Conservation (phyloP, 2,797 vertebrate genomes). For the Sebastiscus albofasciatus region DNA sequence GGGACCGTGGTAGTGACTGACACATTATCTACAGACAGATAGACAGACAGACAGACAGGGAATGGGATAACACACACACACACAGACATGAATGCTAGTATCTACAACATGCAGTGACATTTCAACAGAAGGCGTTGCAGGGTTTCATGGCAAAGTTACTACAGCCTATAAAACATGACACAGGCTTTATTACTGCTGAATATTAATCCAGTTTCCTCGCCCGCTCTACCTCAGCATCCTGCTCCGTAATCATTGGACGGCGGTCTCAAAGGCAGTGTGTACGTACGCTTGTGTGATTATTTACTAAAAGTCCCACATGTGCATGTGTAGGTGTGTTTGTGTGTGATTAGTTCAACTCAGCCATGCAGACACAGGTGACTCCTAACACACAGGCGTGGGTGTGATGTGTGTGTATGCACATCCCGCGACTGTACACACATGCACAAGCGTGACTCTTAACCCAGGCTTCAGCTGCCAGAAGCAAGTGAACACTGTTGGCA, state of each 20-base stretch:
- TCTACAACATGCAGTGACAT: conserved; percentile 68
- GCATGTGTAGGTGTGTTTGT: background rate
- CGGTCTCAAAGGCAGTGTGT: background rate
- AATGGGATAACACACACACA: conserved; percentile 58
- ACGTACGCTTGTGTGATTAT: background rate
- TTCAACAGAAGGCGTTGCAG: conserved; percentile 28
- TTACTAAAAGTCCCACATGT: background rate
- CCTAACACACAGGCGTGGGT: background rate
- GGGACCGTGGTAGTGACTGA: conserved; percentile 72
- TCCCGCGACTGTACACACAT: background rate
- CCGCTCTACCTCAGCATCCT: background rate
- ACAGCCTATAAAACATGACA: conserved; percentile 39
- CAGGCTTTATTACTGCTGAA: conserved; percentile 17
- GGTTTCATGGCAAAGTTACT: conserved; percentile 36
- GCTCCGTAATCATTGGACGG: conserved; percentile 7
- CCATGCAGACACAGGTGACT: background rate
- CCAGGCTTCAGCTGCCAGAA: background rate
- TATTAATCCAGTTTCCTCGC: conserved; percentile 25
- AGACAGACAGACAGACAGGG: conserved; percentile 55
- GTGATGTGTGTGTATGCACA: background rate
- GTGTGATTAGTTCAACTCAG: background rate
- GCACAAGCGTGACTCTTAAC: background rate
- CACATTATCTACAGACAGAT: conserved; percentile 75
- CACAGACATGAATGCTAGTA: conserved; percentile 52
- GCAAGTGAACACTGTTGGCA: background rate